These are phyloP conservation scores for Erpetoichthys calabaricus DNA, from an alignment of 2,797 vertebrate species.

Conservation along the genomic window DNA sequence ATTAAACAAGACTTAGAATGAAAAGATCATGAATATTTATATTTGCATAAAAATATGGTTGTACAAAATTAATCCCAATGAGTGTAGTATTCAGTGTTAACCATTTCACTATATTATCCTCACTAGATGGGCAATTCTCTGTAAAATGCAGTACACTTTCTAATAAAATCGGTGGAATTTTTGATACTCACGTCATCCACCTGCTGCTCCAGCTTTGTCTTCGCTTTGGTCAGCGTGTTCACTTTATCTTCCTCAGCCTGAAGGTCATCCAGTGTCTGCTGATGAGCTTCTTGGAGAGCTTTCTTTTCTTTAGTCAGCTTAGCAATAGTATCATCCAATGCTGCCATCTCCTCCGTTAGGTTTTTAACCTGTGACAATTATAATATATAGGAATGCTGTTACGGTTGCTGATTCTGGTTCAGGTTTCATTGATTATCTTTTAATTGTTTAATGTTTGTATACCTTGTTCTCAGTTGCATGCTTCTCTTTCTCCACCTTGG, in stretches of 20 bases:
- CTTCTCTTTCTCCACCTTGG: slow-evolving; percentile 79
- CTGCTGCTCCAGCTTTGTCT: slow-evolving; percentile 83
- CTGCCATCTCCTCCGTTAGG: slow-evolving; percentile 75
- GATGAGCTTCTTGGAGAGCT: slow-evolving; percentile 73
- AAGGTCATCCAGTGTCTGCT: slow-evolving; percentile 80
- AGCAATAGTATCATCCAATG: slow-evolving; percentile 68
- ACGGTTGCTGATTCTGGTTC: background rate
- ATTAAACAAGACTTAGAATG: no score
- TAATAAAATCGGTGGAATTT: no score
- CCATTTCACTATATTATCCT: no score
- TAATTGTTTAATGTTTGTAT: background rate
- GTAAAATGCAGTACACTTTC: no score
- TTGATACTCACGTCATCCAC: slow-evolving; percentile 61
- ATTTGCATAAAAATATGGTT: no score
- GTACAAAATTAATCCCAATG: no score
- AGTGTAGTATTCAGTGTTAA: no score
- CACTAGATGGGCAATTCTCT: no score
- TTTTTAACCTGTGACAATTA: slow-evolving; percentile 56
- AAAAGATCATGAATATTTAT: no score
- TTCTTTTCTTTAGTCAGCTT: slow-evolving; percentile 79
- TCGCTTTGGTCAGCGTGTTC: slow-evolving; percentile 66
- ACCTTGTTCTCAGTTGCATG: slow-evolving; percentile 75
- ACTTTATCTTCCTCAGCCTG: slow-evolving; percentile 83
- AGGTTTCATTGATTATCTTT: background rate
- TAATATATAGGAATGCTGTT: background rate